Conservation (phyloP, 1,140 invertebrate genomes). For the Lordiphosa mommai region DNA sequence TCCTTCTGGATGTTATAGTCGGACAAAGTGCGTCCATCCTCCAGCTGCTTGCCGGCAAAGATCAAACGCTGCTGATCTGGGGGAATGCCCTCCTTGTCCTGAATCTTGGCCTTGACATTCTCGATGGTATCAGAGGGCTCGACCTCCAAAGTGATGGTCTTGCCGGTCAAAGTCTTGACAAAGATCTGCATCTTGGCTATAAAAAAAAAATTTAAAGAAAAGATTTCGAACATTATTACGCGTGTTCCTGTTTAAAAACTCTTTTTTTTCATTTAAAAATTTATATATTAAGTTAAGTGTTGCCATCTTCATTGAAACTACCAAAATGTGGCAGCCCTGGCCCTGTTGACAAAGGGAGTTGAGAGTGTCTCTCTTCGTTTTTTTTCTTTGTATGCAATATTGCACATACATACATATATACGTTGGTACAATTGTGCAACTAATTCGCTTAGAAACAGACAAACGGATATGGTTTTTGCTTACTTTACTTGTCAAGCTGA, state of each 20-base stretch:
- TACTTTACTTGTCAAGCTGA: no score
- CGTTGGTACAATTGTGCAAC: no score
- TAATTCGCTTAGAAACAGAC: no score
- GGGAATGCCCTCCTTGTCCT: conserved; percentile 87
- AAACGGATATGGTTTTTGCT: neutral
- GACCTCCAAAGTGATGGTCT: conserved; percentile 91
- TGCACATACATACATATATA: no score
- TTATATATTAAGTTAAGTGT: no score
- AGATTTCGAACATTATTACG: neutral
- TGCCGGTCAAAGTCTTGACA: conserved; percentile 90
- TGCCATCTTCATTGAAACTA: no score
- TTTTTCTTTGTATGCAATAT: no score
- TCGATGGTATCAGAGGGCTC: conserved; percentile 90
- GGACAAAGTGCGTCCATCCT: conserved; percentile 89
- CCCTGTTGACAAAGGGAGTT: no score
- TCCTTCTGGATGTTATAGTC: conserved; percentile 92
- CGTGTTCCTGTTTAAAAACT: no score
- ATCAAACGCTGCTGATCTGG: conserved; percentile 87
- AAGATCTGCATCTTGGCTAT: conserved; percentile 82
- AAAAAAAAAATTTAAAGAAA: neutral
- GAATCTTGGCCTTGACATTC: conserved; percentile 89
- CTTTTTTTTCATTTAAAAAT: no score
- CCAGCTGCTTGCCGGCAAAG: conserved; percentile 90
- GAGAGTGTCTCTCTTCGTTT: no score
- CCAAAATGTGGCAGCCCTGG: no score